Percentiles rank a stretch among this genome's conserved stretches.
Conservation (phyloP, 2,113 vertebrate genomes). For the Rhombomys opimus region DNA sequence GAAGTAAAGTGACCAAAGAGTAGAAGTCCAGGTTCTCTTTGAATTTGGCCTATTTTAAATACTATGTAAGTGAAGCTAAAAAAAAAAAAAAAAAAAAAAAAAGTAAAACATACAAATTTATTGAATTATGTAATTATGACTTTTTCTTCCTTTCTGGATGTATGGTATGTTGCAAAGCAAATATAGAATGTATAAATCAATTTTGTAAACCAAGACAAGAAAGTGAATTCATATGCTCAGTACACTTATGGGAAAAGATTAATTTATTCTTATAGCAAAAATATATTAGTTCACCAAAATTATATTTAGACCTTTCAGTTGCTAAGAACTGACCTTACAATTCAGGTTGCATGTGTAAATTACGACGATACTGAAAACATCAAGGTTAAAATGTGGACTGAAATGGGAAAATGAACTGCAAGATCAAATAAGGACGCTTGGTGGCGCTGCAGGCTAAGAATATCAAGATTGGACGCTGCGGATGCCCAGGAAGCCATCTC, state of each 20-base stretch:
- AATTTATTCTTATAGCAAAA: neutral
- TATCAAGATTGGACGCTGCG: neutral
- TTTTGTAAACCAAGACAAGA: neutral
- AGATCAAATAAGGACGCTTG: conserved; percentile 64
- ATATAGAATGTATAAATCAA: neutral
- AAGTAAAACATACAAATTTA: neutral
- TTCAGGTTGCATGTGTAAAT: neutral
- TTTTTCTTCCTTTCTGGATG: neutral
- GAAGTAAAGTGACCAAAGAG: neutral
- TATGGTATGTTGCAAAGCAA: neutral
- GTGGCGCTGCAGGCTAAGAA: conserved; percentile 77
- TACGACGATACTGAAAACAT: neutral
- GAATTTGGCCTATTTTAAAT: neutral
- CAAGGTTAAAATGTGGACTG: neutral
- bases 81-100: neutral
- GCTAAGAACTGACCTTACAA: neutral
- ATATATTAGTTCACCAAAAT: neutral
- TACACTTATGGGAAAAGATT: neutral
- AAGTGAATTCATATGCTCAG: neutral
- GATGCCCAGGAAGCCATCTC: neutral
- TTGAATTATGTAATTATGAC: neutral
- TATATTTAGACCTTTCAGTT: neutral
- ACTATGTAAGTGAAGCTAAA: neutral
- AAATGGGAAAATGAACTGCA: conserved; percentile 20
- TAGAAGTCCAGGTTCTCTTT: neutral